Conservation (phyloP, 2,888 invertebrate species). For the Drosophila demipolita region DNA sequence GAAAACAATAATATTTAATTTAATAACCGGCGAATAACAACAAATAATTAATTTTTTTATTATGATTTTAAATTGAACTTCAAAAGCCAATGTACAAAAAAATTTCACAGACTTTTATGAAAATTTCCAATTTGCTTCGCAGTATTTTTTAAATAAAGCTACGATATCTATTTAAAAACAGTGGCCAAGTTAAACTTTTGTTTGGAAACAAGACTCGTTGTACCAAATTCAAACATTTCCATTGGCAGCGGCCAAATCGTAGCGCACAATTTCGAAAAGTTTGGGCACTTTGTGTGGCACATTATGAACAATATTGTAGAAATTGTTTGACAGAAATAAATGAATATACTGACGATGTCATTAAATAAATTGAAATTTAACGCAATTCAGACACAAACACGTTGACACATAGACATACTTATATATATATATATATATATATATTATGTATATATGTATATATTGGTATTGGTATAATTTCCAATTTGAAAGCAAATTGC, state of each 20-base stretch:
- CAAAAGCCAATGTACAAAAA: background rate
- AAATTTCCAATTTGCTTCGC: background rate
- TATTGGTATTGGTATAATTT: constrained; percentile 54
- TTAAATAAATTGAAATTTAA: constrained; percentile 69
- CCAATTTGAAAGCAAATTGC: constrained; percentile 59
- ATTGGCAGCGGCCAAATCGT: constrained; percentile 4
- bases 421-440: no score
- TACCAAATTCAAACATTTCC: background rate
- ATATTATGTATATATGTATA: background rate
- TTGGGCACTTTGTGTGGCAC: constrained; percentile 7
- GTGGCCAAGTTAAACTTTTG: background rate
- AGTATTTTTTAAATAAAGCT: background rate
- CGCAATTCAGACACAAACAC: constrained; percentile 28
- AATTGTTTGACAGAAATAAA: constrained; percentile 62
- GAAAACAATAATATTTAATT: background rate
- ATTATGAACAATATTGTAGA: constrained; percentile 21
- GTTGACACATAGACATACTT: background rate
- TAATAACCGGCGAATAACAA: background rate
- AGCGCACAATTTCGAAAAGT: constrained; percentile 20
- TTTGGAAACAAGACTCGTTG: background rate
- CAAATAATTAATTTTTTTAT: background rate
- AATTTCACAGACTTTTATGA: background rate
- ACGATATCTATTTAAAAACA: background rate
- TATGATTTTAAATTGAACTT: background rate
- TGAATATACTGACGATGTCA: constrained; percentile 71